Conservation (phyloP, 2,113 vertebrate species). For the Anas platyrhynchos region DNA sequence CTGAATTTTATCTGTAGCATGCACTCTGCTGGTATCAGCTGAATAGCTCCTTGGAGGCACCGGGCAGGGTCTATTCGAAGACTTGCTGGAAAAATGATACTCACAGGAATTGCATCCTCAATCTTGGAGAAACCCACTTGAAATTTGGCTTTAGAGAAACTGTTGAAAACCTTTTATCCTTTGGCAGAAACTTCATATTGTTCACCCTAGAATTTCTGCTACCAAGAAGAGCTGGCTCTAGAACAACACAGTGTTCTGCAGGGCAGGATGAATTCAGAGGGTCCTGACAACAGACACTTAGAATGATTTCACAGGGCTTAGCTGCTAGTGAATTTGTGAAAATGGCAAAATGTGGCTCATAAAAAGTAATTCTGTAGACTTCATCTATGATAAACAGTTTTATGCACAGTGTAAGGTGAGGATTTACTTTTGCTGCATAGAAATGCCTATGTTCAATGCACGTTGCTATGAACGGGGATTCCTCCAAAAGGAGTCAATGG, state of each 20-base stretch:
- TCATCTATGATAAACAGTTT: fast-evolving
- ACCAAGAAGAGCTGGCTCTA: fast-evolving
- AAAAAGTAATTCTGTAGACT: neutral
- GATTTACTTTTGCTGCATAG: neutral
- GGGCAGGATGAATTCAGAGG: neutral
- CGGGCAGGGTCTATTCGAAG: neutral
- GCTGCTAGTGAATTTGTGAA: neutral
- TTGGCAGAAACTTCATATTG: neutral
- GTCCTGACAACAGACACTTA: neutral
- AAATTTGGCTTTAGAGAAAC: neutral
- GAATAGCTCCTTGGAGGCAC: neutral
- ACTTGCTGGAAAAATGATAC: neutral
- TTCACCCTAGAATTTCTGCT: neutral
- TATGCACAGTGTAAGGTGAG: fast-evolving
- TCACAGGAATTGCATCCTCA: neutral
- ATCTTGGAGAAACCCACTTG: neutral
- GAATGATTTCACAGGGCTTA: neutral
- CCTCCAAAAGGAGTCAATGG: neutral
- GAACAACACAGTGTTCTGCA: fast-evolving
- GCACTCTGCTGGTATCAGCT: neutral
- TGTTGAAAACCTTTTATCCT: neutral
- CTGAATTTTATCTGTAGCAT: fast-evolving
- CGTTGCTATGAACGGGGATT: neutral
- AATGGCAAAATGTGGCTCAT: neutral
- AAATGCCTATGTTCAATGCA: neutral